These are phyloP conservation scores for Lasius platythorax DNA, from an alignment of 2,888 invertebrate genomes.

Conservation along the genomic window DNA sequence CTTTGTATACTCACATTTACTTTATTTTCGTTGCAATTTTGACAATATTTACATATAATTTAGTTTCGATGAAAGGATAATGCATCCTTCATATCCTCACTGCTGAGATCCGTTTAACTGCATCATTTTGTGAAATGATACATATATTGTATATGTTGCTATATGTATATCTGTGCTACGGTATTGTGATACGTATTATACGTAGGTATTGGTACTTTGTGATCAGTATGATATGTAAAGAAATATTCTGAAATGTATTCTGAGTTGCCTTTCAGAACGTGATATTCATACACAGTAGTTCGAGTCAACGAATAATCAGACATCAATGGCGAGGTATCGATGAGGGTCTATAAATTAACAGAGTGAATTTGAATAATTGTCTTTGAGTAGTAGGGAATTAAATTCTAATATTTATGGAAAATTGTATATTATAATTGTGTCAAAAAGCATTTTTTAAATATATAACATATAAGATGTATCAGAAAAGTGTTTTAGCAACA, in stretches of 20 bases:
- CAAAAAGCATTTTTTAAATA: not conserved
- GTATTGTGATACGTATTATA: slow-evolving; percentile 59
- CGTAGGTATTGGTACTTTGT: slow-evolving; percentile 64
- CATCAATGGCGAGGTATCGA: not conserved
- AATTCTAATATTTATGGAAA: not conserved
- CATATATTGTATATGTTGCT: not conserved
- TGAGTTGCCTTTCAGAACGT: not conserved
- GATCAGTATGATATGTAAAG: not conserved
- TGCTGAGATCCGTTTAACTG: slow-evolving; percentile 5
- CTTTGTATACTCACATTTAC: not conserved
- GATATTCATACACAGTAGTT: slow-evolving; percentile 14
- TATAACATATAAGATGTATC: not conserved
- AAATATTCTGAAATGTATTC: slow-evolving; percentile 6
- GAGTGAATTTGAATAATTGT: not conserved
- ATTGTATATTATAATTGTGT: not conserved
- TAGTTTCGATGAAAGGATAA: slow-evolving; percentile 67
- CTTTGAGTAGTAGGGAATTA: not conserved
- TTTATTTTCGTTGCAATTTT: not conserved
- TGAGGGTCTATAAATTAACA: not conserved
- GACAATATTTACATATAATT: slow-evolving; percentile 69
- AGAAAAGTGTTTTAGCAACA: not conserved
- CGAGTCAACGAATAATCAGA: slow-evolving; percentile 7
- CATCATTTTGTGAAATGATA: not conserved
- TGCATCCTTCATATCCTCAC: slow-evolving; percentile 33
- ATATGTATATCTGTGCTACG: not conserved